Evolutionary conservation across 2,888 invertebrate species (phyloP), one percentile per base, ranked within the genome.

Genomic region (Cheilosia vulpina): DNA sequence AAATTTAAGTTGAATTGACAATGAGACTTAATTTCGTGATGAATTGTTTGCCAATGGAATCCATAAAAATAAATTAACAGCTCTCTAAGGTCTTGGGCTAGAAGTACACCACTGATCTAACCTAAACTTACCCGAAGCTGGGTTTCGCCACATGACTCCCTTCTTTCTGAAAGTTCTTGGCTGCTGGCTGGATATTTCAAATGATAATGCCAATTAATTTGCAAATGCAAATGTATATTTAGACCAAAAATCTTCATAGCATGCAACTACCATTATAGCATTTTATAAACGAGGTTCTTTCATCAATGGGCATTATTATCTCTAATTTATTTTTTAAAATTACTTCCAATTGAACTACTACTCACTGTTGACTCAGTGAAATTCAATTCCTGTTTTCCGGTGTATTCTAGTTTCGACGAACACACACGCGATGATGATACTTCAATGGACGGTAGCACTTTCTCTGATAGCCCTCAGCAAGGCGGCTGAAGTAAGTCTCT

Each of bases 401-500:
- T 31, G 15, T n/a, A 13, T 21, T 65, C 3, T 50, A 58, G 34
- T 41, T 24, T 31, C 15, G n/a, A 13, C 17, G 13, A 21, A 65
- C 17, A 21, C 17, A 21, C 31, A 21, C 43, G 60, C 15, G 45
- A 78, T 78, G 78, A 57, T 27, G 4, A 17, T 31, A 7, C 24
- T 60, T 2, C 50, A 50, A 19, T 78, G 66, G 72, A 0, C 45
- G 11, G 50, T 57, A 3, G 19, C 24, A 27, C 2, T 78, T 15
- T 4, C 38, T 21, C 9, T 78, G 9, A 19, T 78, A 2, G 13
- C 24, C 31, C 13, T 57, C 6, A 13, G 9, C 38, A n/a, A 55
- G 2, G 41, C 45, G 5, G 17, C 9, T 6, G 50, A 66, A 5
- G 82, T 83, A 78, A 83, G 82, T 72, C 11, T 2, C 9, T 21